Percentiles rank a stretch among this genome's conserved stretches.
phyloP scores from a whole-genome alignment of 2,797 vertebrate genomes.

The Molossus molossus region DNA sequence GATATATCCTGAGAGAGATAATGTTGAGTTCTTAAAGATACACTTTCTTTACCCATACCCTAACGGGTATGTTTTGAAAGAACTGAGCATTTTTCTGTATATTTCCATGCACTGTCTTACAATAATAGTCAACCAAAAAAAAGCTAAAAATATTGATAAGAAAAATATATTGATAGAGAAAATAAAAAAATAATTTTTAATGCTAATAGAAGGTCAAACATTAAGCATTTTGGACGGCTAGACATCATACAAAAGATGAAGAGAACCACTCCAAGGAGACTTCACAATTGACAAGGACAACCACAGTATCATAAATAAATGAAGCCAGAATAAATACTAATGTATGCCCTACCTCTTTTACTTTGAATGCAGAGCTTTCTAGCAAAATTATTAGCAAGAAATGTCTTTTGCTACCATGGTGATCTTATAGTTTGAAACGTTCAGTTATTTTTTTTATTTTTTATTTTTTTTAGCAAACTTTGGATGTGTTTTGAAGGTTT shows the following conservation, averaged over 20 bases:
- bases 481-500: slow-evolving; percentile 77
- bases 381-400: slow-evolving; percentile 70
- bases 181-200: slow-evolving; percentile 45
- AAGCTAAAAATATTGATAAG: slow-evolving; percentile 19
- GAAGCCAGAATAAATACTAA: slow-evolving; percentile 56
- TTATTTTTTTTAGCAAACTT: slow-evolving; percentile 71
- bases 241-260: neutral
- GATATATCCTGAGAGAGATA: neutral
- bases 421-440: slow-evolving; percentile 75
- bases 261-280: neutral
- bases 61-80: slow-evolving; percentile 22
- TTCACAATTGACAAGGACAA: neutral
- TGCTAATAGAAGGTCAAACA: neutral
- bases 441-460: slow-evolving; percentile 53
- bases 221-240: neutral
- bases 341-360: neutral
- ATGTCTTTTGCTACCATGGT: slow-evolving; percentile 69
- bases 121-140: slow-evolving; percentile 5
- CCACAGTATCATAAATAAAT: slow-evolving; percentile 48
- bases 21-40: neutral
- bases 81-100: neutral
- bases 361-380: slow-evolving; percentile 54
- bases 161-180: neutral
- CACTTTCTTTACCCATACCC: neutral
- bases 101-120: neutral